Evolutionary conservation across 2,888 invertebrate species (phyloP).

Genomic region (Hirtodrosophila trivittata): DNA sequence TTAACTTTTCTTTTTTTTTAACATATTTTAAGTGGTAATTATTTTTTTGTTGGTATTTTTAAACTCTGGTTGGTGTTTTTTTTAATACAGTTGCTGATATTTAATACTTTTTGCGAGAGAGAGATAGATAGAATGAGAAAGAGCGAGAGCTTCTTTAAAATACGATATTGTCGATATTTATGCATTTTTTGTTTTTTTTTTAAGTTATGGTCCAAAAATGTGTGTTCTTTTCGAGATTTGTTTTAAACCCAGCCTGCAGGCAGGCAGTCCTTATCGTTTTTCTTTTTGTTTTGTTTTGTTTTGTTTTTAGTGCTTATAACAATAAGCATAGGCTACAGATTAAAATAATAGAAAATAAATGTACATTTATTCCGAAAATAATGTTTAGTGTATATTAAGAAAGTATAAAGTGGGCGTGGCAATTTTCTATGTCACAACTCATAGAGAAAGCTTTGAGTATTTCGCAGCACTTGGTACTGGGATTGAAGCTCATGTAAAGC

Average conservation of each 20-base stretch:
- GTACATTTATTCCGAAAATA: conserved; percentile 30
- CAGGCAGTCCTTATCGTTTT: neutral
- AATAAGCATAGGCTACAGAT: neutral
- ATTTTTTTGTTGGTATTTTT: conserved; percentile 13
- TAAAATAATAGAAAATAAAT: conserved; percentile 6
- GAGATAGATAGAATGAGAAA: conserved; percentile 26
- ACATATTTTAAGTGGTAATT: conserved; percentile 30
- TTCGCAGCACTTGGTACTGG: conserved; percentile 75
- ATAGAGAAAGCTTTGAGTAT: conserved; percentile 58
- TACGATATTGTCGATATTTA: conserved; percentile 46
- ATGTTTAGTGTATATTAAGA: conserved; percentile 5
- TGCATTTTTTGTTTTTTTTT: neutral
- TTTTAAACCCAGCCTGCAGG: neutral
- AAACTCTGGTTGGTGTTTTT: conserved; percentile 34
- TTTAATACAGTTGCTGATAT: conserved; percentile 51
- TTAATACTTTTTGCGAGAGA: conserved; percentile 57
- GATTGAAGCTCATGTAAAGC: conserved; percentile 25
- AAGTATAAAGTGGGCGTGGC: conserved; percentile 25
- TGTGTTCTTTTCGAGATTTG: neutral
- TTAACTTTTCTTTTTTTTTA: conserved; percentile 11
- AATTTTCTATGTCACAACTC: conserved; percentile 23
- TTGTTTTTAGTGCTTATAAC: neutral
- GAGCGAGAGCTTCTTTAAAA: conserved; percentile 19
- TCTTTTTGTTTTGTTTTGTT: too few species aligned
- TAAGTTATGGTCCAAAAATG: conserved; percentile 5